Conservation (phyloP, 1,140 invertebrate genomes). For the Drosophila grimshawi region DNA sequence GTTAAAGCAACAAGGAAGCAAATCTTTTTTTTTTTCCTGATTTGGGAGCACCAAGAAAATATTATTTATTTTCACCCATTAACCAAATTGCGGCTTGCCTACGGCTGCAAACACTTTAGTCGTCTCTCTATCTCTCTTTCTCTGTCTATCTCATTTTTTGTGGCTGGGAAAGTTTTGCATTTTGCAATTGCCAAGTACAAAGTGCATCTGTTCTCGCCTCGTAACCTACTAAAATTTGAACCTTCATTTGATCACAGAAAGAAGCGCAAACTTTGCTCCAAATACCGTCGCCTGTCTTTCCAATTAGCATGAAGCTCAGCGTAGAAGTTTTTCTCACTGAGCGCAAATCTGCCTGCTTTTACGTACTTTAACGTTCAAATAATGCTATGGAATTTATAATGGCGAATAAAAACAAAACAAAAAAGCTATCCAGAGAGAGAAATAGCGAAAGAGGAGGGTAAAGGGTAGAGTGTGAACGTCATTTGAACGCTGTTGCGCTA, state of each 20-base stretch:
- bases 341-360: slow-evolving; percentile 42
- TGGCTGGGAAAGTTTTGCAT: slow-evolving; percentile 45
- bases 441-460: slow-evolving; percentile 8
- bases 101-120: slow-evolving; percentile 36
- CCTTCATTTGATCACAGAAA: slow-evolving; percentile 48
- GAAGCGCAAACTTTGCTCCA: slow-evolving; percentile 34
- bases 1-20: slow-evolving; percentile 60
- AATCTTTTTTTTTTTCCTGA: slow-evolving; percentile 41
- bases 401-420: slow-evolving; percentile 56
- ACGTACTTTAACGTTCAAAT: slow-evolving; percentile 78
- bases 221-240: slow-evolving; percentile 70
- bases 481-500: slow-evolving; percentile 69
- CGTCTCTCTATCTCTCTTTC: slow-evolving; percentile 6
- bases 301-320: slow-evolving; percentile 24
- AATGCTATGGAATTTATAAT: slow-evolving; percentile 76
- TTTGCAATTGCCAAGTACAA: slow-evolving; percentile 28
- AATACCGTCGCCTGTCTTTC: slow-evolving; percentile 37
- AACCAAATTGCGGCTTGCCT: slow-evolving; percentile 57
- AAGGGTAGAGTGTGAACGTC: slow-evolving; percentile 41
- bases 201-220: slow-evolving; percentile 55
- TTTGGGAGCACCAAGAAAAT: slow-evolving; percentile 59
- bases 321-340: neutral
- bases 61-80: slow-evolving; percentile 81
- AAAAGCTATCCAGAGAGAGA: slow-evolving; percentile 54
- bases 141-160: slow-evolving; percentile 10